Conservation (phyloP, 1,140 invertebrate species). For the Ptiloglossa arizonensis region DNA sequence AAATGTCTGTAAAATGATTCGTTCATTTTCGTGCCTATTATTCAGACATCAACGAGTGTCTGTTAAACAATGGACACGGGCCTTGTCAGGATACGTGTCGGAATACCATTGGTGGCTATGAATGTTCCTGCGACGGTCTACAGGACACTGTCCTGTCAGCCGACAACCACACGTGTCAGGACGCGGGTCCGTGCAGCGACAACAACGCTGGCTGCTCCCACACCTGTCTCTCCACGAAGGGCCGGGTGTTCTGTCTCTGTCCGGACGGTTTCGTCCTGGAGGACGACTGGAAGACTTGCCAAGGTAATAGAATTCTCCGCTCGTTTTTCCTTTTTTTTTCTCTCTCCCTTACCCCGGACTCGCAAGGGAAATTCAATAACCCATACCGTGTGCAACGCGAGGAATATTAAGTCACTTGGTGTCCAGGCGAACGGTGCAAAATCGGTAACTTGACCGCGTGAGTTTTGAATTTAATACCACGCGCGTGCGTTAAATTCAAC, state of each 20-base stretch:
- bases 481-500: no score
- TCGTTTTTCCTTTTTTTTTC: no score
- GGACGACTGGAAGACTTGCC: conserved; percentile 83
- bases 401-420: neutral
- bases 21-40: neutral
- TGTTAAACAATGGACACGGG: conserved; percentile 85
- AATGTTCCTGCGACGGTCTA: conserved; percentile 84
- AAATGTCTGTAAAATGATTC: neutral
- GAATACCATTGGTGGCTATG: conserved; percentile 85
- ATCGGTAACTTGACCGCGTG: neutral
- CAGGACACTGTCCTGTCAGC: conserved; percentile 82
- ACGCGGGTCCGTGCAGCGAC: conserved; percentile 84
- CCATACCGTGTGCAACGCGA: neutral
- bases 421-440: neutral
- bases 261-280: conserved; percentile 84
- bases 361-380: neutral
- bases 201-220: conserved; percentile 85
- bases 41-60: conserved; percentile 86
- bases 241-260: conserved; percentile 86
- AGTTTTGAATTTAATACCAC: neutral
- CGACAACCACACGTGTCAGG: conserved; percentile 83
- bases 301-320: conserved; percentile 73
- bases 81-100: conserved; percentile 87
- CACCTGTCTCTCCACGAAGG: conserved; percentile 85
- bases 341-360: neutral